Base-by-base conservation (phyloP, 2,888 invertebrate species). In the Amblyjoppa fuscipennis region DNA sequence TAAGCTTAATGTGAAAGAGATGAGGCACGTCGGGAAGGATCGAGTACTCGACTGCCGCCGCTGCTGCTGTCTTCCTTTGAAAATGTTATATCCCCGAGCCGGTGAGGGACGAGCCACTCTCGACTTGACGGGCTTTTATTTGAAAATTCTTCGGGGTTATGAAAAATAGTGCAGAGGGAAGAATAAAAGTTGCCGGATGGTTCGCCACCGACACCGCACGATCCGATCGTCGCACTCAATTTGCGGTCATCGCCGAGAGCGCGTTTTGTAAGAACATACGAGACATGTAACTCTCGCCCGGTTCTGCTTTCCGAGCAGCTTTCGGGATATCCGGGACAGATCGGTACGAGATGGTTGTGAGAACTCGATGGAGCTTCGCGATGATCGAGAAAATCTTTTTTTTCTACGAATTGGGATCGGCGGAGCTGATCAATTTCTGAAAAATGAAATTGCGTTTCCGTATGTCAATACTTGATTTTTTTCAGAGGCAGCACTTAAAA, bases 1-100 rank as follows among this genome's bases (percentile, higher is more conserved):
- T 49, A 68, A 77, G 76, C 53, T 77, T 68, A 68, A 77, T 78
- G 77, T 41, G 56, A 78, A 71, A 79, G 71, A 71, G 71, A 79
- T 79, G 79, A 79, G 71, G 61, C 56, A 79, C 71, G 34, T 38
- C 31, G 79, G 51, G 64, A 64, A 38, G 38, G 51, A 59, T 78
- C 66, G 53, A 38, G 66, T 28, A 38, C 49, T 45, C 61, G 45
- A 61, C 74, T 74, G 68, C 41, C 13, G 41, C 41, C 59, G 66
- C 66, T 1, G 34, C 41, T 41, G 41, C 41, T 34, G 51, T 31
- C 51, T 56, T 45, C 77, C 77, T 68, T 78, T 78, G 68, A 56
- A 78, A 69, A 69, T 56, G 56, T 64, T 69, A n/a, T 64, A 69
- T 28, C 45, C 77, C 41, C n/a, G 45, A 25, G 59, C 16, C 28